A percentile compares a stretch with the other conserved stretches of the same genome.
These are phyloP conservation scores for Trichonephila clavata DNA, from an alignment of 1,140 invertebrate species.

Conservation along the genomic window DNA sequence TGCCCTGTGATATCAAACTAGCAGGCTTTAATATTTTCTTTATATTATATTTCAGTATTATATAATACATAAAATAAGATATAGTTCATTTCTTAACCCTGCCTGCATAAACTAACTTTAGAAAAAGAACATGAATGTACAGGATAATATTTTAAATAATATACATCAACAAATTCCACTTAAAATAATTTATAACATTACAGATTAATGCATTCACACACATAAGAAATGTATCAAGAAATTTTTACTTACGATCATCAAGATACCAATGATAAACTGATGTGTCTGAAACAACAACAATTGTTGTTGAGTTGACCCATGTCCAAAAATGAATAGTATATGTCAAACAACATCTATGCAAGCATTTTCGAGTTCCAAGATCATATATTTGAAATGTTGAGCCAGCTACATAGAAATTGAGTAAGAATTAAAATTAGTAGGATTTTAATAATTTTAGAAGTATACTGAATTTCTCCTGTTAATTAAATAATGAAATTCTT, in stretches of 20 bases:
- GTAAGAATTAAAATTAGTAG: background rate
- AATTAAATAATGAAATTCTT: no score
- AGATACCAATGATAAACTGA: conserved; percentile 81
- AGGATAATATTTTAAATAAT: no score
- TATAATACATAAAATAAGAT: no score
- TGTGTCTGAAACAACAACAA: conserved; percentile 81
- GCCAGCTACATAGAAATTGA: conserved; percentile 79
- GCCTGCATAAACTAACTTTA: no score
- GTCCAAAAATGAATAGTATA: conserved; percentile 80
- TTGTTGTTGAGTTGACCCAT: conserved; percentile 80
- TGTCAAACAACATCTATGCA: conserved; percentile 79
- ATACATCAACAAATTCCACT: background rate
- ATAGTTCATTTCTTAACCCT: no score
- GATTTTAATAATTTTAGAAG: no score
- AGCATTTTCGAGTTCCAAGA: conserved; percentile 79
- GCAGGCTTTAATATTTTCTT: no score
- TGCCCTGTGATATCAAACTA: no score
- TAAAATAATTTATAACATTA: background rate
- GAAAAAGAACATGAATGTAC: background rate
- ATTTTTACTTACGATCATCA: conserved; percentile 79
- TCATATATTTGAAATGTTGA: conserved; percentile 81
- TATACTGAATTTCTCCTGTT: no score
- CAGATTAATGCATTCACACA: background rate
- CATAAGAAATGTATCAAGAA: background rate
- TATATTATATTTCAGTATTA: no score